These are phyloP conservation scores for Nannospalax galili DNA, from an alignment of 2,113 vertebrate species.

Conservation along the genomic window DNA sequence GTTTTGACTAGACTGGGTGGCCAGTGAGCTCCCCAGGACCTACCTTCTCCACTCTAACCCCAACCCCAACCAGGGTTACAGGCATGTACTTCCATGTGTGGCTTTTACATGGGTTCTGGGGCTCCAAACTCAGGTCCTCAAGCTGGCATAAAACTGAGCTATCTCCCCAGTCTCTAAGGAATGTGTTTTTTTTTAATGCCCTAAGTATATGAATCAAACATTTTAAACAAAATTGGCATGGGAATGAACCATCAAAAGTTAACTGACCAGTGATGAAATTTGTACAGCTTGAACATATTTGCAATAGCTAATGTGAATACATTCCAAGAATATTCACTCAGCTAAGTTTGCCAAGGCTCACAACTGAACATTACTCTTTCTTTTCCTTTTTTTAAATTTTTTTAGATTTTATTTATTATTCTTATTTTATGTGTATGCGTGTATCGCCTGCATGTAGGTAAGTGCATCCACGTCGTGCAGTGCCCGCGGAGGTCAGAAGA, in stretches of 20 bases:
- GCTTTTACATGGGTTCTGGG: not conserved
- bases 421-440: no score
- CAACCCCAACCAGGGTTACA: not conserved
- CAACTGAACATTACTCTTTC: slow-evolving; percentile 59
- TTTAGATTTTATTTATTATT: no score
- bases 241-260: not conserved
- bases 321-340: slow-evolving; percentile 12
- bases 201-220: slow-evolving; percentile 2
- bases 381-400: no score
- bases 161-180: not conserved
- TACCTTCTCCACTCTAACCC: not conserved
- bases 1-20: not conserved
- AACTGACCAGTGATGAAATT: not conserved
- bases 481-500: no score
- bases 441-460: no score
- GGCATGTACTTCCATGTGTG: not conserved
- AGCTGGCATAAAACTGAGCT: no score
- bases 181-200: not conserved
- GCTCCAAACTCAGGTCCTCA: not conserved
- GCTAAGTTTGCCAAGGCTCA: slow-evolving; percentile 23
- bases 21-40: no score
- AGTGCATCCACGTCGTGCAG: no score
- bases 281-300: not conserved
- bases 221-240: not conserved
- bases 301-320: not conserved